Conservation (phyloP, 2,888 invertebrate species). For the Dorcus hopei region DNA sequence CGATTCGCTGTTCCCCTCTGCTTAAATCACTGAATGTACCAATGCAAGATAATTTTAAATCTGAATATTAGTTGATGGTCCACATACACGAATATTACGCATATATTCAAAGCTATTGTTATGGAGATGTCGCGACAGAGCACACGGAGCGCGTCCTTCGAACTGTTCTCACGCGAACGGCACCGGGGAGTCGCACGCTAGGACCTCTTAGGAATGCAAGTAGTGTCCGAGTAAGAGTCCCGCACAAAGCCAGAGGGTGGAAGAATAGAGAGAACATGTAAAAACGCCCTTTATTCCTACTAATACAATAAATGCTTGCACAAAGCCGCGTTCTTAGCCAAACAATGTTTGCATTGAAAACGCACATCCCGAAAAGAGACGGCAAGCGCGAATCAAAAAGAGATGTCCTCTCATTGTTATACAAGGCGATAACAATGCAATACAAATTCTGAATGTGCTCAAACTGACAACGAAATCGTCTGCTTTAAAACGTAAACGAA, state of each 20-base stretch:
- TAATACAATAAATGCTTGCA: slow-evolving; percentile 44
- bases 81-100: too few species aligned
- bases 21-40: too few species aligned
- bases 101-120: too few species aligned
- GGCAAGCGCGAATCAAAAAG: slow-evolving; percentile 18
- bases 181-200: slow-evolving; percentile 20
- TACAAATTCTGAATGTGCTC: slow-evolving; percentile 34
- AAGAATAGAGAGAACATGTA: slow-evolving; percentile 35
- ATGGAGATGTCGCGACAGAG: too few species aligned
- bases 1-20: too few species aligned
- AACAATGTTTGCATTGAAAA: slow-evolving; percentile 37
- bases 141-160: neutral
- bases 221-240: slow-evolving; percentile 20
- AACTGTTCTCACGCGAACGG: slow-evolving; percentile 16
- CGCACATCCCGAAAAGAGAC: slow-evolving; percentile 19
- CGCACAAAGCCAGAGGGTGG: slow-evolving; percentile 27
- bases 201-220: slow-evolving; percentile 1
- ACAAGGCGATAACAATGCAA: slow-evolving; percentile 29
- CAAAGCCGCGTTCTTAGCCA: slow-evolving; percentile 38
- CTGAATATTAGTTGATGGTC: too few species aligned
- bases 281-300: slow-evolving; percentile 41
- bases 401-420: slow-evolving; percentile 25
- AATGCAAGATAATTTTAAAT: too few species aligned
- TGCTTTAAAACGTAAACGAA: slow-evolving; percentile 2
- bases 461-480: slow-evolving; percentile 34